Evolutionary conservation across 1,140 invertebrate genomes (phyloP).

Genomic region (Bombyx mandarina): DNA sequence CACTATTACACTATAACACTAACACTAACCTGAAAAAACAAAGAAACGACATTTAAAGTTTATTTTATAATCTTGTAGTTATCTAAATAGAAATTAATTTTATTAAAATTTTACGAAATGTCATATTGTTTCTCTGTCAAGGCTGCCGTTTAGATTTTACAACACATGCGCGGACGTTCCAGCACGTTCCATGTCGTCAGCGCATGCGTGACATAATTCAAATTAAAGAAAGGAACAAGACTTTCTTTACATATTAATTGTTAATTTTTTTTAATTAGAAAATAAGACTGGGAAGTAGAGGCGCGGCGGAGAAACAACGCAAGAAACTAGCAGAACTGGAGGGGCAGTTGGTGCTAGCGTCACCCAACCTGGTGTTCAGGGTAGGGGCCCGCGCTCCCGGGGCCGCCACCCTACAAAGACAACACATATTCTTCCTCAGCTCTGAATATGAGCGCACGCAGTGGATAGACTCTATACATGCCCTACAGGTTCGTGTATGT

Average conservation of each 20-base stretch:
- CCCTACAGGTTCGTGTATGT: conserved; percentile 73
- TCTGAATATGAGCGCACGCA: conserved; percentile 94
- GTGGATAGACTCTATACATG: conserved; percentile 92
- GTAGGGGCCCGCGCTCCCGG: conserved; percentile 56
- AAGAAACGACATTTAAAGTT: too few relatives aligned
- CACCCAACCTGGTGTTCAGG: conserved; percentile 87
- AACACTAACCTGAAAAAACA: too few relatives aligned
- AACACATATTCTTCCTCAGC: conserved; percentile 90
- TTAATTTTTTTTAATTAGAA: conserved; percentile 42
- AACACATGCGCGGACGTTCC: too few relatives aligned
- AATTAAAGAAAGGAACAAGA: too few relatives aligned
- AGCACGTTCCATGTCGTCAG: too few relatives aligned
- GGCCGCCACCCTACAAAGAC: conserved; percentile 76
- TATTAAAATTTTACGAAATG: too few relatives aligned
- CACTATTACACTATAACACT: too few relatives aligned
- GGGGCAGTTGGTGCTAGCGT: conserved; percentile 89
- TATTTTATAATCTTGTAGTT: too few relatives aligned
- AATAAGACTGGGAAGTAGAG: conserved; percentile 75
- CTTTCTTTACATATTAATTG: too few relatives aligned
- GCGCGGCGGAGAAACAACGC: conserved; percentile 86
- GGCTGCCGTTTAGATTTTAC: too few relatives aligned
- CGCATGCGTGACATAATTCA: background rate
- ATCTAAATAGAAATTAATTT: too few relatives aligned
- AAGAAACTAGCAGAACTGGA: conserved; percentile 92
- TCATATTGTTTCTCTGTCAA: too few relatives aligned